Percentiles rank a stretch among this genome's conserved stretches.
Evolutionary conservation across 2,113 vertebrate species (phyloP).

Genomic region (Oplegnathus fasciatus): DNA sequence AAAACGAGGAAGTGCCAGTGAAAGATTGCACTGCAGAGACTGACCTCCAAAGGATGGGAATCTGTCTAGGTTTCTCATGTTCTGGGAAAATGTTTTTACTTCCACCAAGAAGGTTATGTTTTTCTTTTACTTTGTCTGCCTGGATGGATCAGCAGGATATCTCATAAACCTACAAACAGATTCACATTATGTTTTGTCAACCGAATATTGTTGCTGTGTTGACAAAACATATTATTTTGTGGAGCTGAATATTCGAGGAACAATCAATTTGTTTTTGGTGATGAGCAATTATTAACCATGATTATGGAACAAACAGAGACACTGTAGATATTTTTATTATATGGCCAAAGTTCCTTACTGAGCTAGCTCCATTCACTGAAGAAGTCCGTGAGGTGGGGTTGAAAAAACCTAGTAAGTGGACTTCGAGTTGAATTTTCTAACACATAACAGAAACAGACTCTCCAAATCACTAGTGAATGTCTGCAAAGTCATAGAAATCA

Average conservation of each 20-base stretch:
- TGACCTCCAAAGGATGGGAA: conserved; percentile 37
- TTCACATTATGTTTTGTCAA: conserved; percentile 25
- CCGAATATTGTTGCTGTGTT: background rate
- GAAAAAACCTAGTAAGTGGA: background rate
- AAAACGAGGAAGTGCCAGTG: background rate
- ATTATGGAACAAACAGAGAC: background rate
- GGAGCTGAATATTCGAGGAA: background rate
- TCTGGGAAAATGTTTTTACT: conserved; percentile 48
- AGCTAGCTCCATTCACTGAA: background rate
- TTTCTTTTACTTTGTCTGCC: conserved; percentile 32
- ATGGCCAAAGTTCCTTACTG: background rate
- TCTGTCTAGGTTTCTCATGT: conserved; percentile 35
- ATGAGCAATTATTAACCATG: background rate
- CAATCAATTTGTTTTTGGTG: background rate
- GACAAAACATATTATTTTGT: conserved; percentile 11
- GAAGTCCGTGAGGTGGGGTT: background rate
- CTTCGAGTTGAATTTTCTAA: background rate
- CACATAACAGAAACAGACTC: background rate
- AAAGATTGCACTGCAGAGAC: conserved; percentile 17
- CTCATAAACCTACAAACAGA: conserved; percentile 17
- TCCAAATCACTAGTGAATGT: background rate
- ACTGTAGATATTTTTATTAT: background rate
- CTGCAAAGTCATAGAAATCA: background rate
- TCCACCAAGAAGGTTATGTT: conserved; percentile 18
- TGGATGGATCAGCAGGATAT: conserved; percentile 1